Evolutionary conservation across 2,113 vertebrate species (phyloP).

Genomic region (Hippocampus comes): DNA sequence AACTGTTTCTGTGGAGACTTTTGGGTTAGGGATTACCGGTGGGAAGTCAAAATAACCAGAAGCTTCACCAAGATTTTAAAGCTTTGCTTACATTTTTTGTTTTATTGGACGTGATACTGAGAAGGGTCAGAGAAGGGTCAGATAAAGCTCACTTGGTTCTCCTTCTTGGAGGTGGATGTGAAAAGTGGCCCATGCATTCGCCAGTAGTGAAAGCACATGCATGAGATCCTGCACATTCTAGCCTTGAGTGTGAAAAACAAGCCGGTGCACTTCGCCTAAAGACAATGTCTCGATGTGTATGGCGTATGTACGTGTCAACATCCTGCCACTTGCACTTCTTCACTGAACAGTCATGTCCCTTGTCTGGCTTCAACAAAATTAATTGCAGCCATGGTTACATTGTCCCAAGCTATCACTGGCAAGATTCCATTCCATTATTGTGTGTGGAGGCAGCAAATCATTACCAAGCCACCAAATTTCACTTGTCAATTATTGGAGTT

Average conservation of each 20-base stretch:
- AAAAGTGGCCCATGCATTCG: background rate
- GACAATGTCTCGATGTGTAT: too few relatives aligned
- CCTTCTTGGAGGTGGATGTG: background rate
- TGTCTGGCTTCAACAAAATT: too few relatives aligned
- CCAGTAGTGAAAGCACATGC: background rate
- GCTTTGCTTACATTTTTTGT: constrained; percentile 13
- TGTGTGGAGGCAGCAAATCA: too few relatives aligned
- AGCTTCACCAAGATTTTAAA: constrained; percentile 38
- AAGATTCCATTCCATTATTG: too few relatives aligned
- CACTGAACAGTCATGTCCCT: too few relatives aligned
- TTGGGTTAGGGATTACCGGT: constrained; percentile 10
- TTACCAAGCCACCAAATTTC: too few relatives aligned
- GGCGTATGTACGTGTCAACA: too few relatives aligned
- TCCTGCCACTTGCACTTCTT: too few relatives aligned
- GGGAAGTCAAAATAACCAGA: constrained; percentile 35
- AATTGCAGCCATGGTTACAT: too few relatives aligned
- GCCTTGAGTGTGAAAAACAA: background rate
- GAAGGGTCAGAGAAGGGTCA: constrained; percentile 17
- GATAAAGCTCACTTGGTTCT: constrained; percentile 8
- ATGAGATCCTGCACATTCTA: background rate
- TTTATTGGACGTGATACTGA: constrained; percentile 33
- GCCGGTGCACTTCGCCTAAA: background rate
- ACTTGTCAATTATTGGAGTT: too few relatives aligned
- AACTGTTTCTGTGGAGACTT: constrained; percentile 48
- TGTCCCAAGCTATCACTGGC: too few relatives aligned